Base-by-base conservation (phyloP, 2,797 vertebrate genomes). In the Danio kyathit region DNA sequence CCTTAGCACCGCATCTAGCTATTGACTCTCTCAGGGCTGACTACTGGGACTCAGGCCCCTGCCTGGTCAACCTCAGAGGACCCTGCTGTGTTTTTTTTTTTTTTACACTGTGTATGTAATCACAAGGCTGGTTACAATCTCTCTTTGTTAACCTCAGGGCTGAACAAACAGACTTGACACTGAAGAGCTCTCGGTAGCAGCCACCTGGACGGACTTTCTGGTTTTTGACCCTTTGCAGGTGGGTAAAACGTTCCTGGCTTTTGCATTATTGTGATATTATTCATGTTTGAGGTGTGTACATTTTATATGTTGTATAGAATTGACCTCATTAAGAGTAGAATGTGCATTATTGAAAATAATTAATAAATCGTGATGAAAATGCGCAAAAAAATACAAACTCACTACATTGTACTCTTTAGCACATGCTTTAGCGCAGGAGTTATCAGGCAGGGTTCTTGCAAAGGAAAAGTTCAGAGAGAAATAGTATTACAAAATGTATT, bases 201-300 rank as follows among this genome's bases (percentile, higher is more conserved):
- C 87, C 89, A 90, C 91, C 93, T 91, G 95, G 95, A 96, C 95
- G 95, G 95, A 95, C 93, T 93, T 91, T 94, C 95, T 94, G 95
- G 95, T 89, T 93, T 92, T 90, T 85, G 95, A 96, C 95, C 94
- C 93, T 94, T 95, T 92, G 93, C 94, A 95, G 94, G 95, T 95
- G 87, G 13, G 85, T 82, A 16, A 70, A 82, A 49, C 9, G 29
- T 7, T 29, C 16, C 8, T n/a, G 16, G n/a, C 3, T 10, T 64
- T 56, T 16, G 14, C 6, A 11, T 66, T 54, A 10, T 46, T 38
- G 72, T 61, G 14, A 7, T 49, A 29, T 48, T 16, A 46, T 40
- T 40, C 1, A 0, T 38, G 9, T 29, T 56, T 65, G 59, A 19
- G 6, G 29, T 29, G 29, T 29, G 29, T 3, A 29, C 29, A 29